Conservation (phyloP, 2,888 invertebrate genomes). For the Noctua pronuba region DNA sequence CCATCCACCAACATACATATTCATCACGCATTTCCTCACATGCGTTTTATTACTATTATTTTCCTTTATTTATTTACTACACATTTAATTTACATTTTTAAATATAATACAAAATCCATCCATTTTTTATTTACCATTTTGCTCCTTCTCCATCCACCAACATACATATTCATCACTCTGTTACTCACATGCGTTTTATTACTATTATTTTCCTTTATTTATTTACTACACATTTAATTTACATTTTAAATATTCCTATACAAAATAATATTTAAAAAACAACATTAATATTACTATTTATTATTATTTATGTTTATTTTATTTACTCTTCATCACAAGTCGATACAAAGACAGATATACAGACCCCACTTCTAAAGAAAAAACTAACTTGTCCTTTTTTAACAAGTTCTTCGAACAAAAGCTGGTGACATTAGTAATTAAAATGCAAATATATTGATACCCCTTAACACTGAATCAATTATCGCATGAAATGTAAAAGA, state of each 20-base stretch:
- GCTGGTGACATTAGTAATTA: conserved; percentile 35
- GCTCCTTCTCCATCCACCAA: neutral
- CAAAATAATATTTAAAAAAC: no score
- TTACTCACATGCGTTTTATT: no score
- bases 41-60: no score
- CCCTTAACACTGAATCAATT: conserved; percentile 43
- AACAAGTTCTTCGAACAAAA: conserved; percentile 14
- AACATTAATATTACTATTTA: no score
- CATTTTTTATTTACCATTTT: neutral
- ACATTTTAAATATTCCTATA: no score
- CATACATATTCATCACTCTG: neutral
- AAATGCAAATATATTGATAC: conserved; percentile 59
- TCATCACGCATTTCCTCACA: neutral
- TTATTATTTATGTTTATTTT: no score
- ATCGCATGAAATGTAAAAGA: conserved; percentile 11
- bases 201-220: no score
- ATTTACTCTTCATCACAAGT: neutral
- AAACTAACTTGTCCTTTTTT: conserved; percentile 22
- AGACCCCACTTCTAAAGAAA: conserved; percentile 2
- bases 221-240: no score
- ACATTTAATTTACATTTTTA: no score
- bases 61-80: no score
- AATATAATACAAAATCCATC: no score
- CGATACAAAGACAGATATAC: neutral
- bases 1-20: neutral